A percentile compares a stretch with the other conserved stretches of the same genome.
Evolutionary conservation across 2,113 vertebrate genomes (phyloP).

Genomic region (Carassius carassius): DNA sequence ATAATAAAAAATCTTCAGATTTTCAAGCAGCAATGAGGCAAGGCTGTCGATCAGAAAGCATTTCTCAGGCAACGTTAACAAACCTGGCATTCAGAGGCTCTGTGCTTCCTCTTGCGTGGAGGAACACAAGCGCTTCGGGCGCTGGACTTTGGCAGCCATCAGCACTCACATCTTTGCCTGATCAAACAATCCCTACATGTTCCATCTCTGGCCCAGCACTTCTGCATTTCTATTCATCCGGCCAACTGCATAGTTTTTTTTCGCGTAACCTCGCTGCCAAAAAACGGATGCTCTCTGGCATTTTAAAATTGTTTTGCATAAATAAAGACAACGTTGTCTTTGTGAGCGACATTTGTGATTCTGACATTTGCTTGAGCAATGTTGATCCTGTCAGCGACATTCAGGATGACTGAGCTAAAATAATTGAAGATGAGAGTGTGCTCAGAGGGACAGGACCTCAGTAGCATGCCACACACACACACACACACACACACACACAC

Average conservation of each 20-base stretch:
- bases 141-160: slow-evolving; percentile 46
- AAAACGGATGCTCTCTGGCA: slow-evolving; percentile 34
- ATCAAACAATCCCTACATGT: slow-evolving; percentile 45
- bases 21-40: slow-evolving; percentile 2
- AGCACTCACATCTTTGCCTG: slow-evolving; percentile 28
- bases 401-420: slow-evolving; percentile 62
- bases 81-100: slow-evolving; percentile 14
- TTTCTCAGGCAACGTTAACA: slow-evolving; percentile 19
- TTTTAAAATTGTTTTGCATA: slow-evolving; percentile 57
- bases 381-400: slow-evolving; percentile 60
- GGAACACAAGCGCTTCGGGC: neutral
- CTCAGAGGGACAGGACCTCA: slow-evolving; percentile 41
- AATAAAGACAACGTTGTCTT: slow-evolving; percentile 53
- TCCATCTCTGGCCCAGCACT: neutral
- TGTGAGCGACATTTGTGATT: slow-evolving; percentile 58
- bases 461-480: neutral
- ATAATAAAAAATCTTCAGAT: neutral
- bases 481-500: neutral
- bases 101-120: slow-evolving; percentile 18
- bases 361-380: slow-evolving; percentile 65
- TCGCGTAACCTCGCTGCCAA: slow-evolving; percentile 31
- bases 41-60: neutral
- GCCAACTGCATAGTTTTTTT: slow-evolving; percentile 40
- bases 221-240: slow-evolving; percentile 38
- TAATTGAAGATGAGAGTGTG: slow-evolving; percentile 60